Evolutionary conservation across 35 echinoderm and acorn worm genomes (phyloP).

Genomic region (Heliocidaris tuberculata): DNA sequence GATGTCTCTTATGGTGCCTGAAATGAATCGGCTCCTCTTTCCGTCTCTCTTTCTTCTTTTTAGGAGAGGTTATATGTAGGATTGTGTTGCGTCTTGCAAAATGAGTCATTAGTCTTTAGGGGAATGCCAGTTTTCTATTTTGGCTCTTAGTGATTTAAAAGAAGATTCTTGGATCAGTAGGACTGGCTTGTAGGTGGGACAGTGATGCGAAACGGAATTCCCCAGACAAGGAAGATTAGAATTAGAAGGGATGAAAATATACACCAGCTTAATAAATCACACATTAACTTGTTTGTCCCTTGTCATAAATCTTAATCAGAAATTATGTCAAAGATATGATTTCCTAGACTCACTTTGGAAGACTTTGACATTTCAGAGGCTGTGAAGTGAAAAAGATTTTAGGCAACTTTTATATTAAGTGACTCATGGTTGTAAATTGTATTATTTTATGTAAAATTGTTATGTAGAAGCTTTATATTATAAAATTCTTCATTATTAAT

Average conservation of each 20-base stretch:
- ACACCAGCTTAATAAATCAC: neutral
- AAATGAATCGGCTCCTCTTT: neutral
- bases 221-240: neutral
- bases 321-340: neutral
- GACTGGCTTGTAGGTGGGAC: neutral
- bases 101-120: constrained; percentile 45
- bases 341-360: neutral
- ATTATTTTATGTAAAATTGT: no score
- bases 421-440: neutral
- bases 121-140: constrained; percentile 22
- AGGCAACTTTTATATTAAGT: neutral
- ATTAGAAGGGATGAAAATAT: neutral
- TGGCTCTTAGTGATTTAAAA: neutral
- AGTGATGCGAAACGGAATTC: neutral
- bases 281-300: neutral
- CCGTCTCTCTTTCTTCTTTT: neutral
- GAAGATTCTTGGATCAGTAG: neutral
- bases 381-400: neutral
- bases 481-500: neutral
- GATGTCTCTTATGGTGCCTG: neutral
- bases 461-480: no score
- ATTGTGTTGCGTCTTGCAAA: constrained; percentile 41
- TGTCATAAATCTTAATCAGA: neutral
- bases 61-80: neutral
- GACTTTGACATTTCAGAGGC: neutral